Base-by-base conservation (phyloP, 2,113 vertebrate genomes). In the Porphyrio hochstetteri region DNA sequence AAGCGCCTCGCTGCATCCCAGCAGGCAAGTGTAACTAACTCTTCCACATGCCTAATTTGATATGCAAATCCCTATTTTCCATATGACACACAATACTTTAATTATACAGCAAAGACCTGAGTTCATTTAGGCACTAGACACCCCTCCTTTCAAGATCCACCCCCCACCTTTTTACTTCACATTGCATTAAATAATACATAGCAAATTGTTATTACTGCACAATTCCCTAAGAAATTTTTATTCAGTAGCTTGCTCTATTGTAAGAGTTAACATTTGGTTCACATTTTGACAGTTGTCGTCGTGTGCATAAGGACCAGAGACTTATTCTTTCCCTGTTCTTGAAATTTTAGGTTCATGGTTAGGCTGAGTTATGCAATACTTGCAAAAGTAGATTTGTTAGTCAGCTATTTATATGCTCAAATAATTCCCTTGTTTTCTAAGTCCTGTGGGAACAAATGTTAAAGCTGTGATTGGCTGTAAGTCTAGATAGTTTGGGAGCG, bases 401-500 rank as follows among this genome's bases (percentile, higher is more conserved):
- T 77, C 86, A 88, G 68, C 69, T 95, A 91, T 92, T 96, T 88
- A 82, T 86, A 84, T 69, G 80, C 44, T 90, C 50, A 92, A 83
- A n/a, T 72, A 80, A 92, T 67, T 80, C 50, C 36, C 77, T 80
- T 93, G 83, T 88, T 92, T 90, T 65, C 56, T 33, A 44, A 27
- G 12, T 82, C 77, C 69, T 79, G 59, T 0, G 4, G 53, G 88
- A 94, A 57, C 21, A 75, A 88, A 40, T 0, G 0, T 92, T 83
- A 55, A 86, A 90, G 40, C 46, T 86, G 25, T 38, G 69, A 38
- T 48, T 81, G 38, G 53, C 36, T 1, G 0, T 63, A 88, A 74
- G 20, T 61, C 11, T 12, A 80, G 46, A 50, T 8, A 68, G 35
- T 67, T 57, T 88, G 55, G 71, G 40, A 83, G 59, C 29, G 64